A percentile compares a stretch with the other conserved stretches of the same genome.
Conservation (phyloP, 2,888 invertebrate genomes). For the Cecidostiba fungosa region DNA sequence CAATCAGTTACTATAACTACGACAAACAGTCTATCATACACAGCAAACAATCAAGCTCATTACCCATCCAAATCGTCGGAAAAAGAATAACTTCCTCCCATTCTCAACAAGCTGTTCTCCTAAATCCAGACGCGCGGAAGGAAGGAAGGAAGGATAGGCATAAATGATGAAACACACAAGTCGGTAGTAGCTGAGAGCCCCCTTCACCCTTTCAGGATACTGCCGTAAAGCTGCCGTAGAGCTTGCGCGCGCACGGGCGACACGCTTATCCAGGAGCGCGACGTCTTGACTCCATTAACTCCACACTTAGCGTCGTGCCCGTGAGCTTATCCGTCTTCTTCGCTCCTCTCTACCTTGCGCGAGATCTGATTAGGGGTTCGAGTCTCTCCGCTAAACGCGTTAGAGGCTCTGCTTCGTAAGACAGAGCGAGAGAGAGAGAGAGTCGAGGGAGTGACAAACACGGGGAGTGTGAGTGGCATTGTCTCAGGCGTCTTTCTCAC, state of each 20-base stretch:
- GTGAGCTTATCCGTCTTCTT: slow-evolving; percentile 58
- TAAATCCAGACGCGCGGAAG: not conserved
- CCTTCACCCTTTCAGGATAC: not conserved
- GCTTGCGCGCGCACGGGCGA: slow-evolving; percentile 29
- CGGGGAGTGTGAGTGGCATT: slow-evolving; percentile 39
- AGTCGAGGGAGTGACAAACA: slow-evolving; percentile 56
- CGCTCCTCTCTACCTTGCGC: slow-evolving; percentile 59
- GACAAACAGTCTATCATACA: too few species aligned
- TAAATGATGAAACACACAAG: slow-evolving; percentile 61
- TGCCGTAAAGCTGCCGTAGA: slow-evolving; percentile 37
- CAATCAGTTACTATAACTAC: too few species aligned
- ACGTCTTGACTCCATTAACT: slow-evolving; percentile 80
- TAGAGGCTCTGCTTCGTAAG: slow-evolving; percentile 69
- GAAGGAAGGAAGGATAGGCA: slow-evolving; percentile 33
- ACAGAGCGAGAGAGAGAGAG: slow-evolving; percentile 61
- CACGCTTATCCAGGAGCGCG: slow-evolving; percentile 63
- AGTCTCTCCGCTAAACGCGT: slow-evolving; percentile 79
- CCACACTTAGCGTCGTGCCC: slow-evolving; percentile 78
- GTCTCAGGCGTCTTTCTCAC: slow-evolving; percentile 62
- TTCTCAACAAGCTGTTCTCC: not conserved
- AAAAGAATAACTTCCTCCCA: not conserved
- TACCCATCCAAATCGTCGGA: not conserved
- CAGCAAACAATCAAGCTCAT: not conserved
- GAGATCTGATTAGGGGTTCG: slow-evolving; percentile 80
- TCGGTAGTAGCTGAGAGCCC: not conserved